These are phyloP conservation scores for Hypomesus transpacificus DNA, from an alignment of 2,113 vertebrate species.

Conservation along the genomic window DNA sequence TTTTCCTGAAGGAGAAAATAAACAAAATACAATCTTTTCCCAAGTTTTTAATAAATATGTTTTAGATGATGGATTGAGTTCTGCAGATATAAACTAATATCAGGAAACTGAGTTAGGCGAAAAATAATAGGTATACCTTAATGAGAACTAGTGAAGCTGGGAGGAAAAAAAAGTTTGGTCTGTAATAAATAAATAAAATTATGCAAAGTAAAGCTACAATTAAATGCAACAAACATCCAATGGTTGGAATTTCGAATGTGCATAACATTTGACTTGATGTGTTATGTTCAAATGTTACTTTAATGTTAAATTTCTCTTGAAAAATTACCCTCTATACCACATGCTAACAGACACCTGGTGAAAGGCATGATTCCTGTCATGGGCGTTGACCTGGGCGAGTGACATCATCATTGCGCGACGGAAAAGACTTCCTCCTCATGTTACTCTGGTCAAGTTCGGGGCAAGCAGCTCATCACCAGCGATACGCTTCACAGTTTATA, in stretches of 20 bases:
- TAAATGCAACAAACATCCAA: constrained; percentile 12
- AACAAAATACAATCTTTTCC: constrained; percentile 29
- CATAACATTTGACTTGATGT: constrained; percentile 8
- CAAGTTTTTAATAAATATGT: constrained; percentile 69
- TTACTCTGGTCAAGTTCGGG: constrained; percentile 56
- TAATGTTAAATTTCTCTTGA: neutral
- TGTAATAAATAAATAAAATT: constrained; percentile 56
- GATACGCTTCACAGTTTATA: constrained; percentile 61
- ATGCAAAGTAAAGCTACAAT: constrained; percentile 18
- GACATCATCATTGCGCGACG: constrained; percentile 57
- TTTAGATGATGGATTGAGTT: constrained; percentile 25
- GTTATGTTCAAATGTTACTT: constrained; percentile 15
- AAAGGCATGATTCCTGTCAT: constrained; percentile 18
- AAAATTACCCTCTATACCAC: neutral
- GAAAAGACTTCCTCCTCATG: constrained; percentile 49
- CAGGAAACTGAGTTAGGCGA: constrained; percentile 4
- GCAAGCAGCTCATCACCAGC: constrained; percentile 54
- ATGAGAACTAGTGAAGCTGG: too few relatives aligned
- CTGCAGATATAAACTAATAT: constrained; percentile 13
- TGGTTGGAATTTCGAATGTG: constrained; percentile 17
- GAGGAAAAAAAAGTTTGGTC: too few relatives aligned
- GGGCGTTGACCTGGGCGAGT: constrained; percentile 31
- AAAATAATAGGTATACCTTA: neutral
- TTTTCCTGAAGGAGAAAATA: neutral
- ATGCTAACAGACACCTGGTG: neutral